phyloP scores from a whole-genome alignment of 2,797 vertebrate genomes.

The Varecia variegata region DNA sequence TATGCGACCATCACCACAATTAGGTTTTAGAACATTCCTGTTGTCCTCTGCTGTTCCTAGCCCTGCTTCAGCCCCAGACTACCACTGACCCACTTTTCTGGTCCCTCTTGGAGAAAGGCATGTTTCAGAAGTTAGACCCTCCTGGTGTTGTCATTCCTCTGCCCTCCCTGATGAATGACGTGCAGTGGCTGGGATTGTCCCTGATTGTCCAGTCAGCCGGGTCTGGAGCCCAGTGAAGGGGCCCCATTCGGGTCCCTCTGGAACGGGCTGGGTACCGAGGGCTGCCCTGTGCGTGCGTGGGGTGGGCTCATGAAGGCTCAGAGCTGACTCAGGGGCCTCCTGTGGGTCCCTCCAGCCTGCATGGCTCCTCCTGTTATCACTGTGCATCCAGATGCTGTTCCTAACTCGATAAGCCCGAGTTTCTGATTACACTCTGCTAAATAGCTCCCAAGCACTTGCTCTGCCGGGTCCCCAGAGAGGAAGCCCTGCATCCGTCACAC shows the following conservation, averaged over 20 bases:
- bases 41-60: background rate
- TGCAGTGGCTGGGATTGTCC: background rate
- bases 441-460: slow-evolving; percentile 20
- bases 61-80: background rate
- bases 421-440: background rate
- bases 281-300: background rate
- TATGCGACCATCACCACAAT: background rate
- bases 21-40: background rate
- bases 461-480: background rate
- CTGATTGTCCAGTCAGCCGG: background rate
- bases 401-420: background rate
- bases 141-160: background rate
- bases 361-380: background rate
- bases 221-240: background rate
- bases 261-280: background rate
- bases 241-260: background rate
- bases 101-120: slow-evolving; percentile 5
- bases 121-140: slow-evolving; percentile 3
- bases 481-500: background rate
- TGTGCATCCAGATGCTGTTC: background rate
- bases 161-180: background rate
- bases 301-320: background rate
- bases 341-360: background rate
- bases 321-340: background rate
- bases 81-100: background rate